These are phyloP conservation scores for Solenopsis fugax DNA, from an alignment of 1,140 invertebrate genomes.

Conservation along the genomic window DNA sequence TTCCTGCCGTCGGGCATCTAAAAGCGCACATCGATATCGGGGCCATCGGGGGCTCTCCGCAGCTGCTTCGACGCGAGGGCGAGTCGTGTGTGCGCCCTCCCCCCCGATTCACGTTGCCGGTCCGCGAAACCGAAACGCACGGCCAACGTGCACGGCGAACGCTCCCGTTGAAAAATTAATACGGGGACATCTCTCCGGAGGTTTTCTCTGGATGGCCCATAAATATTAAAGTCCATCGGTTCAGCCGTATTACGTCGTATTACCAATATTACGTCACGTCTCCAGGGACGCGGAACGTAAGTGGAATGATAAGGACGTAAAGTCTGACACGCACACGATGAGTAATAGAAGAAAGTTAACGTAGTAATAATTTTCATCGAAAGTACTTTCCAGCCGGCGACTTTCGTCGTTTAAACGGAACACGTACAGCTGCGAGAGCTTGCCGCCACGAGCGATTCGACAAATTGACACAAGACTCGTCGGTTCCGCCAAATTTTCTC, in stretches of 20 bases:
- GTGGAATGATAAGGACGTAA: background rate
- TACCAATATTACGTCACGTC: background rate
- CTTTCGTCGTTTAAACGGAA: background rate
- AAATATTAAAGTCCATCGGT: background rate
- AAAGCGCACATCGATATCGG: slow-evolving; percentile 66
- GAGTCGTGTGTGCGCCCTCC: background rate
- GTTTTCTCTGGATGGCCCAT: background rate
- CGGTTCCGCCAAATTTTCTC: background rate
- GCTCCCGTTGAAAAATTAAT: slow-evolving; percentile 9
- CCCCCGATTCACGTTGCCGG: slow-evolving; percentile 5
- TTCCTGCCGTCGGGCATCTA: slow-evolving; percentile 74
- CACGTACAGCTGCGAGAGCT: background rate
- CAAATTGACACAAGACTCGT: background rate
- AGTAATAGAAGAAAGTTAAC: background rate
- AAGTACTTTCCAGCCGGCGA: background rate
- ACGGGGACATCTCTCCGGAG: too few relatives aligned
- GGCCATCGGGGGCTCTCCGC: background rate
- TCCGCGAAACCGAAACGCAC: background rate
- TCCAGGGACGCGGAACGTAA: background rate
- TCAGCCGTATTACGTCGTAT: background rate
- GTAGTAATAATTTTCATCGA: background rate
- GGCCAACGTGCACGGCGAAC: too few relatives aligned
- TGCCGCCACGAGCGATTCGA: too few relatives aligned
- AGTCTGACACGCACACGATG: too few relatives aligned
- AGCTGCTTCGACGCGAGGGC: background rate